phyloP scores from a whole-genome alignment of 2,888 invertebrate species.

The Asteroscopus sphinx region DNA sequence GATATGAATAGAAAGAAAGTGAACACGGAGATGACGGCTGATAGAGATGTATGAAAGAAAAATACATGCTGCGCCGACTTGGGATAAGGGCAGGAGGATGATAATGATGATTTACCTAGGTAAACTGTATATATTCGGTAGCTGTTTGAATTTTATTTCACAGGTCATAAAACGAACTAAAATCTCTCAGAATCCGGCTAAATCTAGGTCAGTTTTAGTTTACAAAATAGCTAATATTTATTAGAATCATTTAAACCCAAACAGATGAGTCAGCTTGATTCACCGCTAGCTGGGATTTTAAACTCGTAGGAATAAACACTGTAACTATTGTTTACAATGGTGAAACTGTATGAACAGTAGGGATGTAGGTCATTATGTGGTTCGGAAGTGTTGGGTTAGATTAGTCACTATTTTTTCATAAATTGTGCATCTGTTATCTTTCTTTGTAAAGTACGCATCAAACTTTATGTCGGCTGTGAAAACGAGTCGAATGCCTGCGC shows the following conservation, averaged over 20 bases:
- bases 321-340: slow-evolving; percentile 14
- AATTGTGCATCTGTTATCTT: neutral
- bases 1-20: too few relatives aligned
- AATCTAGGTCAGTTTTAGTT: slow-evolving; percentile 28
- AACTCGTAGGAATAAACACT: slow-evolving; percentile 8
- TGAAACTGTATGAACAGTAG: slow-evolving; percentile 22
- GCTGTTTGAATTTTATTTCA: too few relatives aligned
- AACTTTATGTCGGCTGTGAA: too few relatives aligned
- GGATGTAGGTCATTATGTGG: slow-evolving; percentile 25
- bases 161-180: neutral
- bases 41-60: too few relatives aligned
- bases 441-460: too few relatives aligned
- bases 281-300: slow-evolving; percentile 14
- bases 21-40: too few relatives aligned
- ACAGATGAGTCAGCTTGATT: slow-evolving; percentile 27
- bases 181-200: slow-evolving; percentile 8
- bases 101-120: too few relatives aligned
- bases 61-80: too few relatives aligned
- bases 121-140: too few relatives aligned
- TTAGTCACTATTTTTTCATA: neutral
- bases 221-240: slow-evolving; percentile 6
- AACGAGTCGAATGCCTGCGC: too few relatives aligned
- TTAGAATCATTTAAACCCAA: slow-evolving; percentile 15
- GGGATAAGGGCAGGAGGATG: too few relatives aligned
- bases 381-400: neutral